A percentile compares a stretch with the other conserved stretches of the same genome.
phyloP scores from a whole-genome alignment of 2,888 invertebrate genomes.

The Lamellibrachia columna region DNA sequence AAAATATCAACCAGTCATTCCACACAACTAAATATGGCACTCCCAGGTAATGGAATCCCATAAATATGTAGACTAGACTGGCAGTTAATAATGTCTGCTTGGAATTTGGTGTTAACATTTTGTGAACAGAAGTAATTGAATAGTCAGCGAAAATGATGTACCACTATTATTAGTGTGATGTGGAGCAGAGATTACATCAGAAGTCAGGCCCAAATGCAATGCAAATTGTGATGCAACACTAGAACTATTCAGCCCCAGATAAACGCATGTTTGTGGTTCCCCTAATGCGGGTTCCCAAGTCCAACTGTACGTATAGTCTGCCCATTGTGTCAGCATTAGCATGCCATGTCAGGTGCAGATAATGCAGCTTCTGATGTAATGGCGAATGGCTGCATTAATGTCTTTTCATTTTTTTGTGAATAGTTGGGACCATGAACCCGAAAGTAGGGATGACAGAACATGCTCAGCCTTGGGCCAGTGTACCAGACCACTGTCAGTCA shows the following conservation, averaged over 20 bases:
- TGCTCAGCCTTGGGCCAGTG: no score
- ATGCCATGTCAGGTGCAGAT: not conserved
- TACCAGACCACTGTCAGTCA: no score
- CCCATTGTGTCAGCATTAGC: not conserved
- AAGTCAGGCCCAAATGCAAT: not conserved
- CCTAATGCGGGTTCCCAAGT: not conserved
- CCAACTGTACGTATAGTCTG: not conserved
- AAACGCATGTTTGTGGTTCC: not conserved
- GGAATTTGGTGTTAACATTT: not conserved
- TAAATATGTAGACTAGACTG: not conserved
- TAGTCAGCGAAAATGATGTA: not conserved
- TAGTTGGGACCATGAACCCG: no score
- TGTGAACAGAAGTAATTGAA: slow-evolving; percentile 12
- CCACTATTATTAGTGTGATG: not conserved
- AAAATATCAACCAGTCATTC: not conserved
- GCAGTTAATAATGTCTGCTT: not conserved
- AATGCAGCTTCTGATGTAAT: not conserved
- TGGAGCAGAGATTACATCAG: not conserved
- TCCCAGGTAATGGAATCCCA: not conserved
- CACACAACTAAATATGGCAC: not conserved
- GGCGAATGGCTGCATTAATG: not conserved
- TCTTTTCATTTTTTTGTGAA: not conserved
- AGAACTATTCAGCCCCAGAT: not conserved
- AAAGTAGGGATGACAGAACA: no score
- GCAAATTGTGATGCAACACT: not conserved